Conservation (phyloP, 2,888 invertebrate genomes). For the Pseudolycoriella hygida region DNA sequence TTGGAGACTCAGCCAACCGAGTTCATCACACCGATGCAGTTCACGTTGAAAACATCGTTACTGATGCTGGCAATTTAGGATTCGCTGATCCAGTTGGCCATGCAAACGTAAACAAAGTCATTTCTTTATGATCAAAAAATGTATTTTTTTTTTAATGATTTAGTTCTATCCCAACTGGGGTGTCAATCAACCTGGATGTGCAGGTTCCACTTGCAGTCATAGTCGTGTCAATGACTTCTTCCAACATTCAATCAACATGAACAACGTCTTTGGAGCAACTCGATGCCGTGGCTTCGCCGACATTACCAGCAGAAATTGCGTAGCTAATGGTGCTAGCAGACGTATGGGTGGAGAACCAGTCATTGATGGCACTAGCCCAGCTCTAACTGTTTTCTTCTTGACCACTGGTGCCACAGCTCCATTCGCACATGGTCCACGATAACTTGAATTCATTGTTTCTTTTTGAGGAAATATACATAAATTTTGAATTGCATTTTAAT, state of each 20-base stretch:
- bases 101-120: constrained; percentile 11
- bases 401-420: background rate
- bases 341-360: background rate
- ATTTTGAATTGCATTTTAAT: too few species aligned
- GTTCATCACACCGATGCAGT: constrained; percentile 23
- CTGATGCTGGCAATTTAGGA: constrained; percentile 22
- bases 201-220: background rate
- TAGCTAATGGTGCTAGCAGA: background rate
- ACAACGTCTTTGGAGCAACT: background rate
- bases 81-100: constrained; percentile 20
- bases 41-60: constrained; percentile 27
- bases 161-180: constrained; percentile 27
- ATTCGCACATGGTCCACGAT: background rate
- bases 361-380: background rate
- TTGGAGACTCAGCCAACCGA: constrained; percentile 17
- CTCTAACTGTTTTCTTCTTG: background rate
- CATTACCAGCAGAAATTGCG: background rate
- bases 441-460: background rate
- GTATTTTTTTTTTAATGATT: too few species aligned
- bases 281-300: background rate
- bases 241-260: background rate
- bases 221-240: background rate
- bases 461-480: too few species aligned
- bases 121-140: too few species aligned
- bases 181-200: background rate